Percentiles rank a stretch among this genome's conserved stretches.
Evolutionary conservation across 1,140 invertebrate species (phyloP).

Genomic region (Drosophila pandora): DNA sequence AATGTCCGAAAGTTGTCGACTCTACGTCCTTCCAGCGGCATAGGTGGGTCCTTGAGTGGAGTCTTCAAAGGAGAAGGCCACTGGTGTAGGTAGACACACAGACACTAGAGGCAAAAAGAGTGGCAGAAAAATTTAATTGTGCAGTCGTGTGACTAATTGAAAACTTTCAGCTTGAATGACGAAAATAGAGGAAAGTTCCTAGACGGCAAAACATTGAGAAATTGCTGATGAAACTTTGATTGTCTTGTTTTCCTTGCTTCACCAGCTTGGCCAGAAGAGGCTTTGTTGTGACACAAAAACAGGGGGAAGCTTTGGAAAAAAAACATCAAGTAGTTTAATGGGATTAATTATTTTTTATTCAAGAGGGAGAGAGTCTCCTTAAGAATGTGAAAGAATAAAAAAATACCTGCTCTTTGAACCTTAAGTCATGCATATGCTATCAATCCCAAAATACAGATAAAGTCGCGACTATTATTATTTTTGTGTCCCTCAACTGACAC

Average conservation of each 20-base stretch:
- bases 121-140: conserved; percentile 70
- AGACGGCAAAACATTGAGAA: conserved; percentile 22
- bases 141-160: conserved; percentile 76
- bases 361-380: neutral
- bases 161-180: conserved; percentile 66
- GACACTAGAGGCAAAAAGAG: neutral
- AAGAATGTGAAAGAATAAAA: no score
- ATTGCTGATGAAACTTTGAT: conserved; percentile 53
- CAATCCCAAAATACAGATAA: neutral
- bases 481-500: neutral
- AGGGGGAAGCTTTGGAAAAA: conserved; percentile 17
- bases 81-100: neutral
- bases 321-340: conserved; percentile 22
- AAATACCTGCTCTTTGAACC: neutral
- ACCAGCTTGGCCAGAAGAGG: conserved; percentile 6
- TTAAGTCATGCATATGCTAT: neutral
- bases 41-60: conserved; percentile 20
- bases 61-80: conserved; percentile 23
- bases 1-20: conserved; percentile 57
- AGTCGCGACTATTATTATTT: neutral
- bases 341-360: conserved; percentile 22
- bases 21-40: conserved; percentile 2
- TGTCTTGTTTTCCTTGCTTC: conserved; percentile 30
- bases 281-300: conserved; percentile 11
- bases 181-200: conserved; percentile 58